A percentile compares a stretch with the other conserved stretches of the same genome.
phyloP scores from a whole-genome alignment of 1,140 invertebrate species.

The Protaetia brevitarsis region DNA sequence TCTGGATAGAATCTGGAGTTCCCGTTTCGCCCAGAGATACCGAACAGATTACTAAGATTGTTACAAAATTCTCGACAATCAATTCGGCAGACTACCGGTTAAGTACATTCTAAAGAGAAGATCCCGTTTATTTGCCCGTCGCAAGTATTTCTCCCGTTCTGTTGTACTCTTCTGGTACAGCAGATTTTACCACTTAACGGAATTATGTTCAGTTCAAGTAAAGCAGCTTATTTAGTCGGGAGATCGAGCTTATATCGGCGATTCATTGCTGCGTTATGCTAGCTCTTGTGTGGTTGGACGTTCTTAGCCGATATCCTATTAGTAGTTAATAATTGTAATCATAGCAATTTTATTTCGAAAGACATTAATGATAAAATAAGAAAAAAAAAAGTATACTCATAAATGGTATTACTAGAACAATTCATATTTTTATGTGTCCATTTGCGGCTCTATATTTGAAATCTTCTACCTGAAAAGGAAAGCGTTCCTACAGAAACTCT shows the following conservation, averaged over 20 bases:
- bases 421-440: too few species aligned
- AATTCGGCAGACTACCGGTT: slow-evolving; percentile 33
- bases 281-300: neutral
- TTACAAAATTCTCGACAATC: slow-evolving; percentile 38
- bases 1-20: slow-evolving; percentile 27
- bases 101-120: slow-evolving; percentile 29
- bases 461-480: too few species aligned
- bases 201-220: slow-evolving; percentile 29
- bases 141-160: slow-evolving; percentile 6
- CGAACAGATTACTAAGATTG: slow-evolving; percentile 26
- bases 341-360: too few species aligned
- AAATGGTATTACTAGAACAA: too few species aligned
- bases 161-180: neutral
- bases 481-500: too few species aligned
- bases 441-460: too few species aligned
- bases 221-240: slow-evolving; percentile 21
- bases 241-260: slow-evolving; percentile 6
- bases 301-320: neutral
- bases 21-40: slow-evolving; percentile 22
- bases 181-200: slow-evolving; percentile 30
- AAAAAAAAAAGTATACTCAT: too few species aligned
- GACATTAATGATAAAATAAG: too few species aligned
- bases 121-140: neutral
- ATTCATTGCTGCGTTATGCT: neutral
- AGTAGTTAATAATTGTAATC: neutral